These are phyloP conservation scores for Agrilus planipennis DNA, from an alignment of 1,140 invertebrate species.

Conservation along the genomic window DNA sequence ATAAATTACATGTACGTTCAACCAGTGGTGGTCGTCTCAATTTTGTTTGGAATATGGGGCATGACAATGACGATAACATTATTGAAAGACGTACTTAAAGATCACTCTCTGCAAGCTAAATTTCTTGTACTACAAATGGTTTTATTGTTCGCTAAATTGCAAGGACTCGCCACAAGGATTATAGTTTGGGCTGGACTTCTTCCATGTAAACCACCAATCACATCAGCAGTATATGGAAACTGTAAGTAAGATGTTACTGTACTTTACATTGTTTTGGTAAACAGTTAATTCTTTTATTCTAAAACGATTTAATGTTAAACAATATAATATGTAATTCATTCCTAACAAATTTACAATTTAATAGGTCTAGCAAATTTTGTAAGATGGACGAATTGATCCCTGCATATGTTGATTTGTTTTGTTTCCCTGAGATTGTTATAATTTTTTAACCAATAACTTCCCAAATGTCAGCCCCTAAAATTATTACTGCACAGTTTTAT, in stretches of 20 bases:
- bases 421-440: too few relatives aligned
- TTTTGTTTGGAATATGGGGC: constrained; percentile 49
- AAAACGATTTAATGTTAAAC: too few relatives aligned
- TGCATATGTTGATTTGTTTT: too few relatives aligned
- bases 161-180: constrained; percentile 36
- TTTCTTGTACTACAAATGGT: constrained; percentile 42
- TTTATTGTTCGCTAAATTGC: constrained; percentile 42
- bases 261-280: too few relatives aligned
- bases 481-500: constrained; percentile 1
- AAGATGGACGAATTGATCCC: too few relatives aligned
- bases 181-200: constrained; percentile 35
- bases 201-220: constrained; percentile 38
- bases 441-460: too few relatives aligned
- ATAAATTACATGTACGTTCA: constrained; percentile 47
- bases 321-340: too few relatives aligned
- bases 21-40: constrained; percentile 43
- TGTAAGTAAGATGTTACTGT: constrained; percentile 31
- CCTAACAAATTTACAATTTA: too few relatives aligned
- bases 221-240: constrained; percentile 36
- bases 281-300: too few relatives aligned
- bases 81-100: constrained; percentile 33
- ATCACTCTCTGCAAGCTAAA: constrained; percentile 29
- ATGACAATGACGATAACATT: constrained; percentile 44
- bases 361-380: too few relatives aligned
- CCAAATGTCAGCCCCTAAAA: too few relatives aligned